These are phyloP conservation scores for Rhea pennata DNA, from an alignment of 2,113 vertebrate species.

Conservation along the genomic window DNA sequence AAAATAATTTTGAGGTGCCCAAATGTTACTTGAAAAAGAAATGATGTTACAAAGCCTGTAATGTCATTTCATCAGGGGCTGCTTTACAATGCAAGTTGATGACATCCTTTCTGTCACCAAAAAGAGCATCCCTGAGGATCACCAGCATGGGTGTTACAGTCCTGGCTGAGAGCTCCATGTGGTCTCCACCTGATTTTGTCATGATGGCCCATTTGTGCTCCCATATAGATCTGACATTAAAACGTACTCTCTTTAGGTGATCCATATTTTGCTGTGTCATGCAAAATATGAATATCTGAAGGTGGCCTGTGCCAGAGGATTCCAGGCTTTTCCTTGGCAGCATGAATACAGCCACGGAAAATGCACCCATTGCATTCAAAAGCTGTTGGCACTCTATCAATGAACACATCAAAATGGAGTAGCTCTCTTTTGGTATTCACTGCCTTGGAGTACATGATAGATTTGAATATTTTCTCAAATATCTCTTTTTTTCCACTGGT, in stretches of 20 bases:
- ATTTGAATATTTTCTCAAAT: background rate
- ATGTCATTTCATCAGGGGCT: background rate
- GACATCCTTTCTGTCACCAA: background rate
- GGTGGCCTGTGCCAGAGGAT: background rate
- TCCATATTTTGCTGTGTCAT: background rate
- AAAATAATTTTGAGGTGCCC: background rate
- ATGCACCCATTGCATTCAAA: background rate
- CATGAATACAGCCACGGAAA: background rate
- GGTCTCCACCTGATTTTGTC: background rate
- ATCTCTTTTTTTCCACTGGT: background rate
- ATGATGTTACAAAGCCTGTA: background rate
- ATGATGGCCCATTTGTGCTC: background rate
- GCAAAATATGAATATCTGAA: background rate
- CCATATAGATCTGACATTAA: background rate
- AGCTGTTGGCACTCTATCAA: background rate
- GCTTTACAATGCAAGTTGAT: background rate
- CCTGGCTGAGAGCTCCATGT: background rate
- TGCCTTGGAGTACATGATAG: background rate
- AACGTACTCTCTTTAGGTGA: background rate
- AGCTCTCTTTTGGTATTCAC: background rate
- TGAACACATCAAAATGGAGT: background rate
- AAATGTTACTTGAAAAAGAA: background rate
- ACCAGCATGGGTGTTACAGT: background rate
- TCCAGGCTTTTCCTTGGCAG: background rate
- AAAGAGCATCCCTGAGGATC: background rate